Evolutionary conservation across 1,140 invertebrate species (phyloP), one percentile per base, ranked within the genome.

Genomic region (Dysdera silvatica): DNA sequence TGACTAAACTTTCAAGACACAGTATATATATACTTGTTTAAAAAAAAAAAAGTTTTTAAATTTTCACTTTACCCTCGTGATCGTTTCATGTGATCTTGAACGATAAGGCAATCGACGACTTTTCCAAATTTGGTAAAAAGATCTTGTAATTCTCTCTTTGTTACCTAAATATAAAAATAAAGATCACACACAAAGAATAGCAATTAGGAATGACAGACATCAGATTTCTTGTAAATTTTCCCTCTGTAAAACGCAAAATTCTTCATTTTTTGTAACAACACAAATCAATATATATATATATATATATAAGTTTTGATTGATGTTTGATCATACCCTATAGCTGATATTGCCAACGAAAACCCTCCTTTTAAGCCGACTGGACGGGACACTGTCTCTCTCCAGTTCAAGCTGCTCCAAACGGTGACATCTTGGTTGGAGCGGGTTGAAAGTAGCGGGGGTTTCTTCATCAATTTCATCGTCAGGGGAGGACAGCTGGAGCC

Each of bases 271-370:
- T n/a, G n/a, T n/a, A n/a, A 40, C 37, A 14, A 14, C 18, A 14
- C 37, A 53, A 43, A 41, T 56, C 23, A 24, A 20, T 1, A 35
- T n/a, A n/a, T n/a, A n/a, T n/a, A n/a, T n/a, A n/a, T n/a, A n/a
- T n/a, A n/a, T n/a, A n/a, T n/a, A n/a, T n/a, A n/a, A n/a, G n/a
- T n/a, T n/a, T n/a, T n/a, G n/a, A n/a, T n/a, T n/a, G n/a, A n/a
- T n/a, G n/a, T n/a, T n/a, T n/a, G n/a, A n/a, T n/a, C 40, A 24
- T 40, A 65, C 64, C 33, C 45, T 55, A n/a, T 51, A 41, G 43
- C 57, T 59, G 31, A 68, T 68, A 23, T 66, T 66, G 14, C 67
- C 67, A 24, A 68, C 63, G 51, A 68, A 68, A 29, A 68, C 29
- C 31, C 65, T 53, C 41, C 60, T 48, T 26, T 55, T 61, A 5